Evolutionary conservation across 1,140 invertebrate genomes (phyloP).

Genomic region (Pristionchus pacificus): DNA sequence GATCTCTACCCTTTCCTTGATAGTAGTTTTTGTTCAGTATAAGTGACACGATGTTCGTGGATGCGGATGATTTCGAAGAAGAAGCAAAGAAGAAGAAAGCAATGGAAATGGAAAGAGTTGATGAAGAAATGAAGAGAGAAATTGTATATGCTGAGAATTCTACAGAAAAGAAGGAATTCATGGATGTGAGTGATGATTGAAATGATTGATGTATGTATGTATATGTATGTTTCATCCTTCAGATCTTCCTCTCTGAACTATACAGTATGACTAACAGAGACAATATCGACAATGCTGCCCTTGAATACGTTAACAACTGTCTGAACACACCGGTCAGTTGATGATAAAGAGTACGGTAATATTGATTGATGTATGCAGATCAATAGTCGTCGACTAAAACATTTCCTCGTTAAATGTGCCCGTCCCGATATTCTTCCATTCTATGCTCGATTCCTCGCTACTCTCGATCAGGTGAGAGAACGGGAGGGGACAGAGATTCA

Average conservation of each 20-base stretch:
- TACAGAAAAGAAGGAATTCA: not conserved
- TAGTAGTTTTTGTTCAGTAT: too few species aligned
- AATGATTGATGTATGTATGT: not conserved
- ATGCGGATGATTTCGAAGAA: too few species aligned
- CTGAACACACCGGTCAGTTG: slow-evolving; percentile 28
- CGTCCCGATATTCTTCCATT: slow-evolving; percentile 32
- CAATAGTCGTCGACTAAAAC: slow-evolving; percentile 8
- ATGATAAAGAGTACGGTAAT: too few species aligned
- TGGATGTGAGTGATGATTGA: slow-evolving; percentile 1
- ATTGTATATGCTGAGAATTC: not conserved
- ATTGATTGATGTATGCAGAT: not conserved
- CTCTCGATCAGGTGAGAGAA: slow-evolving; percentile 25
- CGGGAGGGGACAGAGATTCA: too few species aligned
- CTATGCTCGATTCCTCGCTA: slow-evolving; percentile 33
- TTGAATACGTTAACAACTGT: slow-evolving; percentile 27
- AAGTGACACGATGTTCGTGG: too few species aligned
- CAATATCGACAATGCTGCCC: slow-evolving; percentile 27
- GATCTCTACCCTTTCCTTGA: not conserved
- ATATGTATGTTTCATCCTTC: not conserved
- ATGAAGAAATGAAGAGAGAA: too few species aligned
- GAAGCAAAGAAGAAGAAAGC: too few species aligned
- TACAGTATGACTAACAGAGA: slow-evolving; percentile 33
- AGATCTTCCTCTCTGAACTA: slow-evolving; percentile 21
- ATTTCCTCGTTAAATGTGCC: not conserved
- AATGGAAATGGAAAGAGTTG: too few species aligned